Evolutionary conservation across 2,888 invertebrate species (phyloP), one percentile per base, ranked within the genome.

Genomic region (Caenorhabditis becei): DNA sequence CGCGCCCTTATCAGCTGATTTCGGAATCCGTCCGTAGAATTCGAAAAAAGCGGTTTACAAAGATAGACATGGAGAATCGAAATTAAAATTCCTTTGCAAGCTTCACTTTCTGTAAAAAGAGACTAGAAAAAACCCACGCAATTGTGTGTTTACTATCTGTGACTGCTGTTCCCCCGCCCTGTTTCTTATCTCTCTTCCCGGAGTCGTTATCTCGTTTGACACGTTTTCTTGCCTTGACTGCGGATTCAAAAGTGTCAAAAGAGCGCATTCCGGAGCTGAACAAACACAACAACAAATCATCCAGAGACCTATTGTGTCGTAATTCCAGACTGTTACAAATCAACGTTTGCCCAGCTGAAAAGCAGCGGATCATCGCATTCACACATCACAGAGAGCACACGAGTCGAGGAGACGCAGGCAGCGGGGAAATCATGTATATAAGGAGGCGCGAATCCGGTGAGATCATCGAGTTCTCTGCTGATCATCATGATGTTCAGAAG

Each of bases 241-340:
- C 51, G n/a, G 28, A 54, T 28, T 16, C n/a, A 23, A 23, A 51
- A 28, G 54, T 47, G 47, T 20, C 47, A 47, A 47, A 47, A 41
- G 41, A 41, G 41, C 41, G 41, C 23, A 54, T 32, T 56, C 56
- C 7, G 16, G 56, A 56, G 56, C 56, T 56, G 56, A 10, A 18
- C 56, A 56, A 56, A 56, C 35, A 56, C 35, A 26, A 54, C 56
- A 32, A 56, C 32, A 35, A 7, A 35, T 56, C 56, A 56, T 56
- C 56, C 20, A 5, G 20, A 26, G 10, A 23, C 54, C 54, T 35
- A 41, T 56, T 56, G 56, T 56, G 18, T 32, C 56, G 18, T 35
- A 59, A 61, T 54, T 70, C 18, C 53, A 59, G 41, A 53, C 16
- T 70, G 70, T 54, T 62, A 62, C 71, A 62, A 53, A 35, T 3